These are phyloP conservation scores for Drosophila neonasuta DNA, from an alignment of 2,888 invertebrate genomes.

Conservation along the genomic window DNA sequence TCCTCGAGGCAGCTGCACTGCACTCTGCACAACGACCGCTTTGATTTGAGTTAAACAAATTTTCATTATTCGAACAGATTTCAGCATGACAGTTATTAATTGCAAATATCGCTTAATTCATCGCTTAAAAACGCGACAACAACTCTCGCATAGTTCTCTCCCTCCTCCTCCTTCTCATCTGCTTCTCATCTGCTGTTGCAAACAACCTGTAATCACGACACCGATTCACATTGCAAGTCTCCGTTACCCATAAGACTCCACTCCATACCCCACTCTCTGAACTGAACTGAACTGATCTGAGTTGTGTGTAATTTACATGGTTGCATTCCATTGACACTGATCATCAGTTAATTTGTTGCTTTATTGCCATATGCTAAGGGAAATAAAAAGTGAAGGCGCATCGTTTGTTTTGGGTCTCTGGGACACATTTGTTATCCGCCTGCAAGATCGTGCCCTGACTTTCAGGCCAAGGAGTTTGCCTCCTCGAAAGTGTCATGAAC, in stretches of 20 bases:
- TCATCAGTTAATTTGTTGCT: constrained; percentile 80
- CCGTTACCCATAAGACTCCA: constrained; percentile 48
- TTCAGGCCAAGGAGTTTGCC: constrained; percentile 33
- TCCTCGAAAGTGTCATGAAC: background rate
- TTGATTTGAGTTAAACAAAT: constrained; percentile 77
- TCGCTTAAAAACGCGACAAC: constrained; percentile 79
- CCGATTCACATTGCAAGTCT: constrained; percentile 46
- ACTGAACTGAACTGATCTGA: constrained; percentile 1
- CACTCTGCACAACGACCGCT: constrained; percentile 28
- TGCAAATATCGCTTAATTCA: constrained; percentile 81
- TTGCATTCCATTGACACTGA: constrained; percentile 81
- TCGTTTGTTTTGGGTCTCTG: constrained; percentile 79
- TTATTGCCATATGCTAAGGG: constrained; percentile 57
- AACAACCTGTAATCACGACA: constrained; percentile 79
- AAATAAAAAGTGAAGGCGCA: constrained; percentile 79
- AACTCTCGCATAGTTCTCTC: constrained; percentile 63
- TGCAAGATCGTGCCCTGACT: constrained; percentile 31
- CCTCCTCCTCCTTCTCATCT: background rate
- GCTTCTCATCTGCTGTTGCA: constrained; percentile 18
- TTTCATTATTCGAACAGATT: constrained; percentile 75
- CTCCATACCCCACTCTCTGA: constrained; percentile 15
- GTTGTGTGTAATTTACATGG: constrained; percentile 72
- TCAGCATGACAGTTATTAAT: constrained; percentile 81
- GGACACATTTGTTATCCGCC: constrained; percentile 79
- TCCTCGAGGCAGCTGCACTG: constrained; percentile 17